Base-by-base conservation (phyloP, 30 jellyfish, hydroid and myxozoan species). In the Haliclystus octoradiatus region DNA sequence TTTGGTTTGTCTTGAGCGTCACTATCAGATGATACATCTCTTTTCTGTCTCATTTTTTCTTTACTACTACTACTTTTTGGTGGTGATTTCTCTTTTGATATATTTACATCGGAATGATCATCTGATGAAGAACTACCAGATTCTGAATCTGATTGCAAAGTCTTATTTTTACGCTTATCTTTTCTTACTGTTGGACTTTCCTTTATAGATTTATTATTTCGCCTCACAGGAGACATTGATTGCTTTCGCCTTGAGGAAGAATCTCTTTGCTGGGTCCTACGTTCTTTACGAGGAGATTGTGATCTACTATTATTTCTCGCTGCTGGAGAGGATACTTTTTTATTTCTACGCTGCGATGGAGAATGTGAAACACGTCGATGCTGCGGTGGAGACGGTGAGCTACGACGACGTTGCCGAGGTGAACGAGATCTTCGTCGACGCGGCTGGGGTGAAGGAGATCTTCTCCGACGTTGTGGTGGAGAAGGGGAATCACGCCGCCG, bases 341-440 rank as follows among this genome's bases (percentile, higher is more conserved):
- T n/a, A n/a, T n/a, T n/a, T n/a, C n/a, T n/a, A n/a, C n/a, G n/a
- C n/a, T n/a, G n/a, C n/a, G n/a, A n/a, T n/a, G n/a, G n/a, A n/a
- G n/a, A n/a, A n/a, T n/a, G n/a, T n/a, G n/a, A n/a, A n/a, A 15
- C 15, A 23, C 80, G 62, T 33, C 90, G 22, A 60, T 76, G 80
- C 52, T 27, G 93, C 32, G 85, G 71, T 50, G 31, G 69, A 19
- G 84, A 65, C 52, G 85, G 85, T 28, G 85, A 72, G 1, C 85
- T 71, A 27, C 26, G 40, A 1, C 85, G 84, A 61, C 85, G 85
- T 19, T 73, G 72, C 7, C 68, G 87, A 9, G 82, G 94, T 0
- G 94, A 62, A 15, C 68, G 78, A 46, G 77, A 53, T 72, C 81
- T 70, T 53, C 31, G 69, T 4, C 94, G 84, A 12, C 86, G 82